Percentiles rank a stretch among this genome's conserved stretches.
phyloP scores from a whole-genome alignment of 2,113 vertebrate genomes.

The Vanacampus margaritifer region DNA sequence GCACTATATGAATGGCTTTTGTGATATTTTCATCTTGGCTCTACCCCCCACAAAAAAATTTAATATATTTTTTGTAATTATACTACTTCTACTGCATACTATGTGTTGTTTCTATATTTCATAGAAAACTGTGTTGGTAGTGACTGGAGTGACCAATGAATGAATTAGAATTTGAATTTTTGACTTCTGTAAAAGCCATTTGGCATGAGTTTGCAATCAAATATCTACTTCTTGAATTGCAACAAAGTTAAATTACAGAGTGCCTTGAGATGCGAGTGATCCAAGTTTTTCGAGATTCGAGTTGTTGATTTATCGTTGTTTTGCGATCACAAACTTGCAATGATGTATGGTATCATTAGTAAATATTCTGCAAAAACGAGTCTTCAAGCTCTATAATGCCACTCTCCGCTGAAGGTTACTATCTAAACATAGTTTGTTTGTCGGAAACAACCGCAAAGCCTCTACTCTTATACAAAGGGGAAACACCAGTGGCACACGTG shows the following conservation, averaged over 20 bases:
- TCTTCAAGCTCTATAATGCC: no score
- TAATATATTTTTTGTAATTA: not conserved
- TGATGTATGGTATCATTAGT: no score
- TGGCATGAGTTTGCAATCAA: not conserved
- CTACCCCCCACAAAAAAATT: constrained; percentile 24
- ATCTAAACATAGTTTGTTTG: no score
- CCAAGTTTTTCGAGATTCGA: no score
- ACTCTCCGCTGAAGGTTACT: no score
- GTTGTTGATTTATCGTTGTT: no score
- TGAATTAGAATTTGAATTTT: not conserved
- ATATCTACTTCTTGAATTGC: not conserved
- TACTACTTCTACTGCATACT: not conserved
- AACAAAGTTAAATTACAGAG: not conserved
- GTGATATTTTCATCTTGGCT: constrained; percentile 50
- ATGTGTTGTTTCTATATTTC: not conserved
- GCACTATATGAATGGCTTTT: constrained; percentile 49
- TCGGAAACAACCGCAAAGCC: no score
- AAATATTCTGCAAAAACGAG: no score
- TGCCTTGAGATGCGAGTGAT: not conserved
- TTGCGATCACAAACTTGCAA: no score
- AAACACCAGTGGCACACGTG: no score
- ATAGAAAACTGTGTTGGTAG: constrained; percentile 1
- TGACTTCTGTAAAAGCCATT: not conserved
- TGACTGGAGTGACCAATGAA: not conserved
- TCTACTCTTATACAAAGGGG: no score